Evolutionary conservation across 2,797 vertebrate species (phyloP).

Genomic region (Gallinago stenura): DNA sequence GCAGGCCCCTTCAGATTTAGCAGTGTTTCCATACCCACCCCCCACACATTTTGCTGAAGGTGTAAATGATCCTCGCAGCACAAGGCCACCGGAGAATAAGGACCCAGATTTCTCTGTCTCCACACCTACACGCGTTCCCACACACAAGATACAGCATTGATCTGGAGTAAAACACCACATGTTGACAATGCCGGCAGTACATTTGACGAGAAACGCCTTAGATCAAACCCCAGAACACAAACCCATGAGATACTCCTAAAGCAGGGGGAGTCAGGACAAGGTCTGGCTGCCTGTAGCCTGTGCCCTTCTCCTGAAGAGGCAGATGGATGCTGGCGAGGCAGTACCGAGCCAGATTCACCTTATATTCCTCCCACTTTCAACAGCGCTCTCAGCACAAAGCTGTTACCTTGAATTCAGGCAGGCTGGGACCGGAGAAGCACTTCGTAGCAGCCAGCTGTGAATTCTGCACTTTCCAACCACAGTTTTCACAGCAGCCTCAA

Average conservation of each 20-base stretch:
- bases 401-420: neutral
- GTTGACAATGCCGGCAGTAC: slow-evolving; percentile 9
- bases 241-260: neutral
- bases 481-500: neutral
- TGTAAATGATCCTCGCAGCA: slow-evolving; percentile 61
- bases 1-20: slow-evolving; percentile 60
- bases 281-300: neutral
- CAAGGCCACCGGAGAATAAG: slow-evolving; percentile 59
- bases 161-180: slow-evolving; percentile 59
- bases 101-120: slow-evolving; percentile 59
- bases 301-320: neutral
- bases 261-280: neutral
- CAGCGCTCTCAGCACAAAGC: neutral
- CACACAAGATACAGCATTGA: slow-evolving; percentile 47
- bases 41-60: slow-evolving; percentile 33
- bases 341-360: neutral
- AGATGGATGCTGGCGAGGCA: neutral
- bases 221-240: neutral
- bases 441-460: neutral
- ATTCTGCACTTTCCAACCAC: neutral
- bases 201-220: slow-evolving; percentile 31
- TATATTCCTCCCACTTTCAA: neutral
- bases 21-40: slow-evolving; percentile 45
- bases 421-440: neutral
- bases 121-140: slow-evolving; percentile 64